A percentile compares a stretch with the other conserved stretches of the same genome.
phyloP scores from a whole-genome alignment of 2,113 vertebrate species.

The Acanthochromis polyacanthus region DNA sequence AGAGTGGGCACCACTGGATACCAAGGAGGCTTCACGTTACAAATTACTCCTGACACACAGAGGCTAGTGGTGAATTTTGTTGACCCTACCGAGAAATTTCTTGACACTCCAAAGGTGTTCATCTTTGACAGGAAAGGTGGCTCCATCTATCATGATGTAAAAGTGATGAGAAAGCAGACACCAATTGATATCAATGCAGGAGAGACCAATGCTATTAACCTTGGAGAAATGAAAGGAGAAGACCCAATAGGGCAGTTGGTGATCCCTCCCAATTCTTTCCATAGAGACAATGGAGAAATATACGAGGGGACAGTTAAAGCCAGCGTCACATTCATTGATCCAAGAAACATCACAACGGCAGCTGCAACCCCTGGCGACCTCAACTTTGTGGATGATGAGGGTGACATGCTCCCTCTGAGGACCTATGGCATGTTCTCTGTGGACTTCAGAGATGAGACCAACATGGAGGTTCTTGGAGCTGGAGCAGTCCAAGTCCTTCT shows the following conservation, averaged over 20 bases:
- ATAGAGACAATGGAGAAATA: constrained; percentile 85
- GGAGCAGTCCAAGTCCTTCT: constrained; percentile 90
- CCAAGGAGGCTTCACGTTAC: constrained; percentile 93
- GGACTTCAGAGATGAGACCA: constrained; percentile 90
- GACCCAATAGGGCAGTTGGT: constrained; percentile 90
- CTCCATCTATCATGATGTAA: constrained; percentile 92
- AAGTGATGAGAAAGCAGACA: constrained; percentile 89
- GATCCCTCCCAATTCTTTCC: constrained; percentile 89
- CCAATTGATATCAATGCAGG: constrained; percentile 86
- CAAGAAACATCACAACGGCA: constrained; percentile 89
- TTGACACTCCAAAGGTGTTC: constrained; percentile 92
- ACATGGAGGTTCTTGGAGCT: constrained; percentile 83
- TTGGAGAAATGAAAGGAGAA: constrained; percentile 86
- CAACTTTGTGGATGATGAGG: constrained; percentile 89
- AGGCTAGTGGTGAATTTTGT: constrained; percentile 92
- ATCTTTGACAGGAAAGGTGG: constrained; percentile 91
- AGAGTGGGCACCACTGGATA: constrained; percentile 92
- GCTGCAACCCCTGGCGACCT: constrained; percentile 91
- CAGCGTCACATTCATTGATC: constrained; percentile 95
- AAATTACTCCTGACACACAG: constrained; percentile 86
- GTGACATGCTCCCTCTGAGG: constrained; percentile 90
- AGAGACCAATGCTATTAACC: constrained; percentile 85
- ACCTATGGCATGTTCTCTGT: constrained; percentile 98
- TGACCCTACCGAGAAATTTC: constrained; percentile 86
- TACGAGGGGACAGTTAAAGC: constrained; percentile 92